These are phyloP conservation scores for Tethya wilhelma DNA, from an alignment of 37 sponge, comb jelly and placozoan species.

Conservation along the genomic window DNA sequence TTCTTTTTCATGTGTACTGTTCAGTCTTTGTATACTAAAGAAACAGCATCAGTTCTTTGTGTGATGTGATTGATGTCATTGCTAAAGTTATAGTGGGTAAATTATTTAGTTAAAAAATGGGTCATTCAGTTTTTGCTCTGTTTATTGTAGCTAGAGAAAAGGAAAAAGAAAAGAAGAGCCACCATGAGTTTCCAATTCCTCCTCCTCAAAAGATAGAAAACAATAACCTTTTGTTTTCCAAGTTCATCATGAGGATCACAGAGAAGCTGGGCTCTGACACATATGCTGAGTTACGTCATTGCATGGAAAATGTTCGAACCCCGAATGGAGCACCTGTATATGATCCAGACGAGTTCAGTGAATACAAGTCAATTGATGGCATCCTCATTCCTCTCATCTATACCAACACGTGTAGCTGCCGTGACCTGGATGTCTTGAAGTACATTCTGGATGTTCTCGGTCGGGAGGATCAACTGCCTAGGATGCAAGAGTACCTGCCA, in stretches of 20 bases:
- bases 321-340: slow-evolving; percentile 14
- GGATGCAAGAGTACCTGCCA: background rate
- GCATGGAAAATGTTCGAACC: slow-evolving; percentile 3
- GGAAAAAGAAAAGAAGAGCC: too few species aligned
- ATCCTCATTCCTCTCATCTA: slow-evolving; percentile 19
- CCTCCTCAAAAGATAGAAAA: slow-evolving; percentile 12
- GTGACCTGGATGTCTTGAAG: slow-evolving; percentile 14
- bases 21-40: too few species aligned
- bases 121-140: too few species aligned
- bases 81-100: too few species aligned
- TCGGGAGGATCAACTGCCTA: slow-evolving; percentile 10
- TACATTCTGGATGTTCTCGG: background rate
- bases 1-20: too few species aligned
- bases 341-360: background rate
- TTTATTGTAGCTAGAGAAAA: too few species aligned
- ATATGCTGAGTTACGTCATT: slow-evolving; percentile 5
- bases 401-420: background rate
- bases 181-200: too few species aligned
- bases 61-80: too few species aligned
- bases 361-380: slow-evolving; percentile 2
- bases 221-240: background rate
- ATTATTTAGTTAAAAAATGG: too few species aligned
- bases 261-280: slow-evolving; percentile 7
- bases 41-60: too few species aligned
- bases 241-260: background rate